Evolutionary conservation across 2,888 invertebrate species (phyloP).

Genomic region (Standfussiana lucernea): DNA sequence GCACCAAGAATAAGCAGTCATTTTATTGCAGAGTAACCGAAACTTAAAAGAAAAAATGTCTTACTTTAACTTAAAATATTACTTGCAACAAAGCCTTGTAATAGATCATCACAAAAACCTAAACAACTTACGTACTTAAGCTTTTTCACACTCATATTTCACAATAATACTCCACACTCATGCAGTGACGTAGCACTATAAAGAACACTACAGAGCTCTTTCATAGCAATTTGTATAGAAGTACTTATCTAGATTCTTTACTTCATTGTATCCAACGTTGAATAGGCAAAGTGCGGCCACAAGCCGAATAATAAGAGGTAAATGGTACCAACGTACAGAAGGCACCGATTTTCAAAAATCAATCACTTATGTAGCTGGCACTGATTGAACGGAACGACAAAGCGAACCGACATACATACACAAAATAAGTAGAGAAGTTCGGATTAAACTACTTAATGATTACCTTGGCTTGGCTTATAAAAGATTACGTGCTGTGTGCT

Average conservation of each 20-base stretch:
- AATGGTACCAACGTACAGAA: slow-evolving; percentile 83
- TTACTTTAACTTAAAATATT: slow-evolving; percentile 2
- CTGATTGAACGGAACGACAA: slow-evolving; percentile 87
- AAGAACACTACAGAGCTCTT: slow-evolving; percentile 49
- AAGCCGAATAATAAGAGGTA: slow-evolving; percentile 74
- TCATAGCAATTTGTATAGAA: slow-evolving; percentile 63
- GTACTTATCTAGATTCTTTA: slow-evolving; percentile 64
- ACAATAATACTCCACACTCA: slow-evolving; percentile 49
- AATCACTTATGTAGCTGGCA: slow-evolving; percentile 89
- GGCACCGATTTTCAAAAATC: slow-evolving; percentile 87
- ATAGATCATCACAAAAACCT: slow-evolving; percentile 37
- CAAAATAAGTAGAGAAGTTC: slow-evolving; percentile 47
- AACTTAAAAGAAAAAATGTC: neutral
- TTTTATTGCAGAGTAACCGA: neutral
- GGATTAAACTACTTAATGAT: slow-evolving; percentile 37
- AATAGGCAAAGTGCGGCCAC: slow-evolving; percentile 70
- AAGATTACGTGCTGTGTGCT: neutral
- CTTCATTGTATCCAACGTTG: slow-evolving; percentile 61
- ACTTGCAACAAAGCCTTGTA: slow-evolving; percentile 21
- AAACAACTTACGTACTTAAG: slow-evolving; percentile 24
- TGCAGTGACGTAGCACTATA: slow-evolving; percentile 53
- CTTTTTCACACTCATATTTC: slow-evolving; percentile 46
- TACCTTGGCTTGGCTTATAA: neutral
- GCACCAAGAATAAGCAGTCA: neutral
- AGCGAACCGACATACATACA: slow-evolving; percentile 52